A percentile compares a stretch with the other conserved stretches of the same genome.
Evolutionary conservation across 2,113 vertebrate genomes (phyloP).

Genomic region (Limanda limanda): DNA sequence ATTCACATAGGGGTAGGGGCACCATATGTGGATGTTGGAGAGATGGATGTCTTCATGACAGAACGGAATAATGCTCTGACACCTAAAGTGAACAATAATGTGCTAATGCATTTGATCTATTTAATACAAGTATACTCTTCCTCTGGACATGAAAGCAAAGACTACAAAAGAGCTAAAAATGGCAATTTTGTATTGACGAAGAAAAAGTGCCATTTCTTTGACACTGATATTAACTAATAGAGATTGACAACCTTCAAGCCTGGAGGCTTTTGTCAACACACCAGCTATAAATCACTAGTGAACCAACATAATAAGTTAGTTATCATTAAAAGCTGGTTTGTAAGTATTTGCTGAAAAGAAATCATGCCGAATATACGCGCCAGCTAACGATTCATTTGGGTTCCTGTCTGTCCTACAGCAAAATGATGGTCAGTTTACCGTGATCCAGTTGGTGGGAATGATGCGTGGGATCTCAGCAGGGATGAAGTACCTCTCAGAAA

Average conservation of each 20-base stretch:
- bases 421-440: constrained; percentile 98
- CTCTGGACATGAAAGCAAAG: constrained; percentile 18
- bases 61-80: constrained; percentile 37
- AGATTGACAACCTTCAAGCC: not conserved
- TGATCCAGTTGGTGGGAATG: constrained; percentile 99
- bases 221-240: not conserved
- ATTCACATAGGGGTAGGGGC: constrained; percentile 42
- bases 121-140: constrained; percentile 16
- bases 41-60: constrained; percentile 35
- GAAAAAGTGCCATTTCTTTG: not conserved
- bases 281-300: not conserved
- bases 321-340: constrained; percentile 1
- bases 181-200: not conserved
- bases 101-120: constrained; percentile 31
- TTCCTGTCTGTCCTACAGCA: constrained; percentile 83
- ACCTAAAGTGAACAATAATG: constrained; percentile 27
- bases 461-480: constrained; percentile 95
- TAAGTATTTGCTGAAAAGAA: constrained; percentile 15
- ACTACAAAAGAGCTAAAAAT: not conserved
- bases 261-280: not conserved
- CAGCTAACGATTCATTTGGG: constrained; percentile 9
- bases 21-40: constrained; percentile 30
- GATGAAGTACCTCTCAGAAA: constrained; percentile 98
- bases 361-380: not conserved
- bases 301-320: constrained; percentile 21